Percentiles rank a stretch among this genome's conserved stretches.
phyloP scores from a whole-genome alignment of 2,797 vertebrate species.

The Cichlasoma orientale region DNA sequence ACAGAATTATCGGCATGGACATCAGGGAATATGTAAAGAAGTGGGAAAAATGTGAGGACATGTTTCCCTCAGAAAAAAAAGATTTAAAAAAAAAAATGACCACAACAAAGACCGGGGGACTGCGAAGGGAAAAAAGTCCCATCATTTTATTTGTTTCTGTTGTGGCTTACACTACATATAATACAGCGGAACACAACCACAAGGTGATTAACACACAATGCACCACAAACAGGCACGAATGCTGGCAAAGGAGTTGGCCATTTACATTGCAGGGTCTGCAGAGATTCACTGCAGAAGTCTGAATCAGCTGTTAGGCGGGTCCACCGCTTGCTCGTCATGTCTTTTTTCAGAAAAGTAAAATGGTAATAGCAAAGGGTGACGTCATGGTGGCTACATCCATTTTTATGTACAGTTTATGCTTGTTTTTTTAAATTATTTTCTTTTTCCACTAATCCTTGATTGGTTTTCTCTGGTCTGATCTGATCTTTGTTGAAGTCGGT shows the following conservation, averaged over 20 bases:
- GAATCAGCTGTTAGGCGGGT: neutral
- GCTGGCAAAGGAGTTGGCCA: neutral
- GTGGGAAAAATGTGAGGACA: too few species aligned
- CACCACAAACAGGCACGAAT: neutral
- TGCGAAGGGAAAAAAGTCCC: neutral
- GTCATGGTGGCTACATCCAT: neutral
- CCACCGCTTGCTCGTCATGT: too few species aligned
- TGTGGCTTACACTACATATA: neutral
- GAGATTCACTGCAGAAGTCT: neutral
- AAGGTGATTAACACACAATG: neutral
- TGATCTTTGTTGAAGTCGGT: conserved; percentile 1
- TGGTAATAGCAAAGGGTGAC: neutral
- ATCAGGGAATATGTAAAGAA: neutral
- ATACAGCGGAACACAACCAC: neutral
- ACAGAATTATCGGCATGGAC: neutral
- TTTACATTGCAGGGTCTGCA: too few species aligned
- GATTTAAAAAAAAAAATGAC: too few species aligned
- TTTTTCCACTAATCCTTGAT: neutral
- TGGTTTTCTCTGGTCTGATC: neutral
- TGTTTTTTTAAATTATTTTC: neutral
- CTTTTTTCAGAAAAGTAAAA: neutral
- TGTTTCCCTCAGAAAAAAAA: too few species aligned
- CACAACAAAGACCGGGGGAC: too few species aligned
- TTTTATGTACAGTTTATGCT: neutral
- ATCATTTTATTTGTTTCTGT: neutral